These are phyloP conservation scores for Eriocheir sinensis DNA, from an alignment of 1,140 invertebrate genomes.

Conservation along the genomic window DNA sequence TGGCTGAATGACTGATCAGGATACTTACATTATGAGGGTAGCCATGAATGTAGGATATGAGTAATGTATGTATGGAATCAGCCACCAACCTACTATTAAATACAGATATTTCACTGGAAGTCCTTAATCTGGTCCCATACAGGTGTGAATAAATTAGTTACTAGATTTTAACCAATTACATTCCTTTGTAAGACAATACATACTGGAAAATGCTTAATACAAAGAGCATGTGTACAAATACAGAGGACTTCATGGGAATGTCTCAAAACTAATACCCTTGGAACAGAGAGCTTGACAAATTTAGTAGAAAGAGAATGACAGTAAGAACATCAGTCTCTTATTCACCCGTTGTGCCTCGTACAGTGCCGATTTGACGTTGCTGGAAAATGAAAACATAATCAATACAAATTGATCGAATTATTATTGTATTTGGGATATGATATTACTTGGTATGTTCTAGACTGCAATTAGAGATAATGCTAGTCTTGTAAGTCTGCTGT, in stretches of 20 bases:
- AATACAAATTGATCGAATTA: constrained; percentile 20
- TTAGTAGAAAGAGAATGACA: neutral
- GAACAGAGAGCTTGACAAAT: neutral
- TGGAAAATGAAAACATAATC: constrained; percentile 40
- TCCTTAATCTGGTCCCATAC: neutral
- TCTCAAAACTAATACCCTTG: neutral
- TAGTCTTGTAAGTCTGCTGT: too few species aligned
- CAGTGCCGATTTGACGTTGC: constrained; percentile 59
- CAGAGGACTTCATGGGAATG: neutral
- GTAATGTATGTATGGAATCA: too few species aligned
- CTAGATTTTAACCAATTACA: neutral
- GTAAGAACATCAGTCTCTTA: neutral
- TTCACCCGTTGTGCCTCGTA: constrained; percentile 61
- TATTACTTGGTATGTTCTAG: too few species aligned
- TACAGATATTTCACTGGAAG: neutral
- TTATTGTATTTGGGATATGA: neutral
- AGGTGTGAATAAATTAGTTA: too few species aligned
- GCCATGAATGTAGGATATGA: too few species aligned
- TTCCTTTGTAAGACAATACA: neutral
- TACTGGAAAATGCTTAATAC: neutral
- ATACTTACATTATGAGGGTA: too few species aligned
- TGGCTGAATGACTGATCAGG: too few species aligned
- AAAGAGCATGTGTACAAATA: neutral
- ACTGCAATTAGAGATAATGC: too few species aligned
- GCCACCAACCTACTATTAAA: neutral